Percentiles rank a stretch among this genome's conserved stretches.
Evolutionary conservation across 2,113 vertebrate species (phyloP).

Genomic region (Caloenas nicobarica): DNA sequence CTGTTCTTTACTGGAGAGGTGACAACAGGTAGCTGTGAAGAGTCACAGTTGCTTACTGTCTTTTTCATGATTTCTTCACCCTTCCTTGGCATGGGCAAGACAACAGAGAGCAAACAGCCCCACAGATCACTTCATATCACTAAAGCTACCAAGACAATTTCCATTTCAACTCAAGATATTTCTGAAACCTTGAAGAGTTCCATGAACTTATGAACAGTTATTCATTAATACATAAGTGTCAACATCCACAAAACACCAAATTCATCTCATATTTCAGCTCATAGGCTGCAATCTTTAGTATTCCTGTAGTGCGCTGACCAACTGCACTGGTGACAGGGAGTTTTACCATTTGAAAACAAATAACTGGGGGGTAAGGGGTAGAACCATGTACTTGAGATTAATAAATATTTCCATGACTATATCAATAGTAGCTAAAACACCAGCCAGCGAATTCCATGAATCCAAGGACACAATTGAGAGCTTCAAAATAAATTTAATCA

Average conservation of each 20-base stretch:
- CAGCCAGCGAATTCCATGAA: neutral
- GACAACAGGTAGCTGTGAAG: neutral
- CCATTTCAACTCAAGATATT: neutral
- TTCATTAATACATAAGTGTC: neutral
- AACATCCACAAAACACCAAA: neutral
- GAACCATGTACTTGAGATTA: neutral
- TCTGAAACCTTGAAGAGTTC: neutral
- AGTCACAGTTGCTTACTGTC: neutral
- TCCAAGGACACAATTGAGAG: neutral
- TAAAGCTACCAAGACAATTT: neutral
- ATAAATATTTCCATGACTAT: neutral
- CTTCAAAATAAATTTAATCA: neutral
- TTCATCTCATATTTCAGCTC: neutral
- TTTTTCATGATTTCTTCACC: neutral
- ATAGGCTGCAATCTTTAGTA: neutral
- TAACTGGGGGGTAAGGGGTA: neutral
- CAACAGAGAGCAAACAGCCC: neutral
- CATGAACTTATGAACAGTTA: neutral
- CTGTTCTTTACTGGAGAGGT: neutral
- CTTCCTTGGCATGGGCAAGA: neutral
- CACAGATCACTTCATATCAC: neutral
- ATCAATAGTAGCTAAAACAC: neutral
- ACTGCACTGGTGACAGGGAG: neutral
- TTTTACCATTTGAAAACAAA: neutral
- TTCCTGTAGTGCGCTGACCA: neutral